phyloP scores from a whole-genome alignment of 2,113 vertebrate genomes.

The Pyxicephalus adspersus region DNA sequence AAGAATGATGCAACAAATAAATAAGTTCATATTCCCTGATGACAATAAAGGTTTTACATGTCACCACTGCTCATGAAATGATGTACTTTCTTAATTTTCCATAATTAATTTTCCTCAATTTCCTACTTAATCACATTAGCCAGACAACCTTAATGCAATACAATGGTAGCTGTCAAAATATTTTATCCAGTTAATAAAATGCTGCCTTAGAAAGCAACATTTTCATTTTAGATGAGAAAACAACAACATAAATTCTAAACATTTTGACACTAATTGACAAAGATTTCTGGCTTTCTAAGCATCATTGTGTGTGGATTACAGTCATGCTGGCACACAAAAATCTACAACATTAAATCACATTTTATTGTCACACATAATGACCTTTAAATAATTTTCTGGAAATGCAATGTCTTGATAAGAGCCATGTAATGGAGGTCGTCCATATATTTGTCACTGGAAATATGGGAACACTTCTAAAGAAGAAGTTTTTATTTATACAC shows the following conservation, averaged over 20 bases:
- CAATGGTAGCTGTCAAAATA: conserved; percentile 78
- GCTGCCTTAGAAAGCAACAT: conserved; percentile 69
- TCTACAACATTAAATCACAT: conserved; percentile 69
- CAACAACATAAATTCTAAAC: conserved; percentile 74
- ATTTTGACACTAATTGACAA: conserved; percentile 75
- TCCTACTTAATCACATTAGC: conserved; percentile 69
- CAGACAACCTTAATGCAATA: conserved; percentile 71
- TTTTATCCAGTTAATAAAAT: conserved; percentile 74
- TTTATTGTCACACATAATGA: conserved; percentile 73
- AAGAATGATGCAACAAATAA: not conserved
- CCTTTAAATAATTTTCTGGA: conserved; percentile 73
- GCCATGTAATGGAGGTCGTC: conserved; percentile 61
- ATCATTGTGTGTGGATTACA: conserved; percentile 61
- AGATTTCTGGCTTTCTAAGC: conserved; percentile 66
- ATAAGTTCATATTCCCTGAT: conserved; percentile 55
- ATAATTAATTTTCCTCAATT: conserved; percentile 67
- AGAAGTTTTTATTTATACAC: conserved; percentile 19
- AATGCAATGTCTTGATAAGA: conserved; percentile 65
- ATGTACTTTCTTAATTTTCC: conserved; percentile 67
- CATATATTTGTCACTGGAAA: conserved; percentile 28
- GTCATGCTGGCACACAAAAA: conserved; percentile 71
- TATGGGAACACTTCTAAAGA: conserved; percentile 27
- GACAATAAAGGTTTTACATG: conserved; percentile 72
- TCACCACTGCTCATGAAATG: conserved; percentile 69
- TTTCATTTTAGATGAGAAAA: conserved; percentile 75